Conservation (phyloP, 2,888 invertebrate genomes). For the Oeneis ivallda region DNA sequence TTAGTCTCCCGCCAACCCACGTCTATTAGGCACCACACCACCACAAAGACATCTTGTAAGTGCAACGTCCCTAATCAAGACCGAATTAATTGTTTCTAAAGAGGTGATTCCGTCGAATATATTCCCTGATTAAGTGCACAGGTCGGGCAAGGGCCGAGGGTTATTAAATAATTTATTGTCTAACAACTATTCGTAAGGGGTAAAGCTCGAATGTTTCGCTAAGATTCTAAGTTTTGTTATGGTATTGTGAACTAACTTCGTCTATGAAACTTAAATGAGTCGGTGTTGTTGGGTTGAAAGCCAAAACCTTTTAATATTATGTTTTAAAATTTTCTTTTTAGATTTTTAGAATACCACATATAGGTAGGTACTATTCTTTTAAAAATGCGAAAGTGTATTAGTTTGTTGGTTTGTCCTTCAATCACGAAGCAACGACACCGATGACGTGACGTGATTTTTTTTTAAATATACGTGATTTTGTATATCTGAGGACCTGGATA, state of each 20-base stretch:
- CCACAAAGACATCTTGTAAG: constrained; percentile 51
- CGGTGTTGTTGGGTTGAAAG: constrained; percentile 43
- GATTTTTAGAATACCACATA: background rate
- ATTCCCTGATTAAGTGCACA: constrained; percentile 73
- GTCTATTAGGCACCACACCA: constrained; percentile 42
- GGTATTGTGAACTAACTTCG: constrained; percentile 65
- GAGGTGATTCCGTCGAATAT: constrained; percentile 70
- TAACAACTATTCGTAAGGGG: constrained; percentile 70
- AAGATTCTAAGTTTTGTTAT: constrained; percentile 70
- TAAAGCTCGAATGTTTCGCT: constrained; percentile 62
- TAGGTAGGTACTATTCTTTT: too few relatives aligned
- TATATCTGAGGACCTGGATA: too few relatives aligned
- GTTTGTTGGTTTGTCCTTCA: too few relatives aligned
- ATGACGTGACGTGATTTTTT: too few relatives aligned
- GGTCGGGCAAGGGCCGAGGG: constrained; percentile 64
- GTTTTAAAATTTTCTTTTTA: background rate
- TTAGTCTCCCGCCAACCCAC: constrained; percentile 23
- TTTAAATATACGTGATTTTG: too few relatives aligned
- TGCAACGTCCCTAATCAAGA: constrained; percentile 56
- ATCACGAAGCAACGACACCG: too few relatives aligned
- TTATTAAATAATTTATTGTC: constrained; percentile 81
- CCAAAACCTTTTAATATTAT: constrained; percentile 18
- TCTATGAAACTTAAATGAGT: constrained; percentile 64
- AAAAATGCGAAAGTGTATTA: too few relatives aligned
- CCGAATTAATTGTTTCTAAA: constrained; percentile 74